Percentiles rank a stretch among this genome's conserved stretches.
Evolutionary conservation across 2,888 invertebrate genomes (phyloP).

Genomic region (Pristionchus arcanus): DNA sequence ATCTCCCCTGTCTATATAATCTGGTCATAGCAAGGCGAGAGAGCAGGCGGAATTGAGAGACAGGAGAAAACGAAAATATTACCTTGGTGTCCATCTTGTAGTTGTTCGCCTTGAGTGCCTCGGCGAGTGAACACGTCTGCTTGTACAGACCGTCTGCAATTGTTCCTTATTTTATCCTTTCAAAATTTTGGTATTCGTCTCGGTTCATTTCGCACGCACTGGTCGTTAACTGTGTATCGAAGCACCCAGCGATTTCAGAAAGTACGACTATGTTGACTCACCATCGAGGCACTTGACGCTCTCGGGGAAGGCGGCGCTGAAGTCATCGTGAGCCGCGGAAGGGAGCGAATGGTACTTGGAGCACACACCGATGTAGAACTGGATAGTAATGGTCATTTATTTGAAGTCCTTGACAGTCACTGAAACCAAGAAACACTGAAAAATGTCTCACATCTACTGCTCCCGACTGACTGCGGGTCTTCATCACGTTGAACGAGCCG

Average conservation of each 20-base stretch:
- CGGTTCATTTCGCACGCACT: too few species aligned
- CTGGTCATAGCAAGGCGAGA: background rate
- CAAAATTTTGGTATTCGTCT: too few species aligned
- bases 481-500: slow-evolving; percentile 40
- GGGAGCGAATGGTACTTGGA: slow-evolving; percentile 9
- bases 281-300: slow-evolving; percentile 47
- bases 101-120: slow-evolving; percentile 41
- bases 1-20: too few species aligned
- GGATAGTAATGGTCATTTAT: too few species aligned
- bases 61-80: background rate
- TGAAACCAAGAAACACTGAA: too few species aligned
- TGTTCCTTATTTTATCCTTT: background rate
- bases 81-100: slow-evolving; percentile 54
- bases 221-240: background rate
- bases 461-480: slow-evolving; percentile 34
- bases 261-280: background rate
- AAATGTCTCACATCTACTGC: slow-evolving; percentile 27
- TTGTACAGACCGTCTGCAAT: slow-evolving; percentile 51
- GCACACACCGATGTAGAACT: slow-evolving; percentile 46
- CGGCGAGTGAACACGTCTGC: slow-evolving; percentile 34
- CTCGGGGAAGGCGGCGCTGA: slow-evolving; percentile 48
- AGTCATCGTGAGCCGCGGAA: background rate
- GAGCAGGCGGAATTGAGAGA: background rate
- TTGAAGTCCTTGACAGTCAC: too few species aligned
- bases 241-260: background rate